A percentile compares a stretch with the other conserved stretches of the same genome.
Conservation (phyloP, 2,797 vertebrate genomes). For the Gallinago stenura region DNA sequence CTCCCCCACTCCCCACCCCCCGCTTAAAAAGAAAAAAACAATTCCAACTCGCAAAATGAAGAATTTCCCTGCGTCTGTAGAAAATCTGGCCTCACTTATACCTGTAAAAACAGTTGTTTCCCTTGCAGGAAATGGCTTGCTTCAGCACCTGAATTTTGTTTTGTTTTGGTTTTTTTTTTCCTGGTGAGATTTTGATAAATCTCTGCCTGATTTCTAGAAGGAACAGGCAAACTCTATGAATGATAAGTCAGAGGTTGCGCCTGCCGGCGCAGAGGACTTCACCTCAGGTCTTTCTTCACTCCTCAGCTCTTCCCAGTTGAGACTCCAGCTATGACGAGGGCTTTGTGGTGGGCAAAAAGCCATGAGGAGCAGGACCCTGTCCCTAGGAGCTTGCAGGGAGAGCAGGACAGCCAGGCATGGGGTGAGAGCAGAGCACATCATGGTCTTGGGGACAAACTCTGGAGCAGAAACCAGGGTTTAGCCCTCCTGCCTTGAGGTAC, state of each 20-base stretch:
- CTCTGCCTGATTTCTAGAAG: constrained; percentile 42
- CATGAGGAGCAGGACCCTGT: rapidly evolving
- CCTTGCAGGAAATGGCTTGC: constrained; percentile 60
- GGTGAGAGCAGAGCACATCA: rapidly evolving
- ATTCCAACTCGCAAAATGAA: neutral
- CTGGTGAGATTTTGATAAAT: constrained; percentile 64
- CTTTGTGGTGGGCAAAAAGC: neutral
- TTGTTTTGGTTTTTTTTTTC: neutral
- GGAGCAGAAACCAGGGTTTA: neutral
- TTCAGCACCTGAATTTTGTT: constrained; percentile 61
- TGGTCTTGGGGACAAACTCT: neutral
- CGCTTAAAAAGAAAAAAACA: neutral
- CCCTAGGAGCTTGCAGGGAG: neutral
- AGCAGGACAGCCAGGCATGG: neutral
- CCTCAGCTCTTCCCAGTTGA: neutral
- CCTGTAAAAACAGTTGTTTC: constrained; percentile 55
- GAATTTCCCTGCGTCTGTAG: constrained; percentile 48
- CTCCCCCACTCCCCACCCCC: neutral
- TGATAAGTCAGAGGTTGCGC: neutral
- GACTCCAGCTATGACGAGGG: neutral
- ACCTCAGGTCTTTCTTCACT: neutral
- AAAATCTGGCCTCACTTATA: constrained; percentile 68
- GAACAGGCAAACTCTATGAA: neutral
- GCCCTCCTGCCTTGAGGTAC: neutral
- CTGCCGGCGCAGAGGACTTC: neutral